These are phyloP conservation scores for Schizotus pectinicornis DNA, from an alignment of 2,888 invertebrate species.

Conservation along the genomic window DNA sequence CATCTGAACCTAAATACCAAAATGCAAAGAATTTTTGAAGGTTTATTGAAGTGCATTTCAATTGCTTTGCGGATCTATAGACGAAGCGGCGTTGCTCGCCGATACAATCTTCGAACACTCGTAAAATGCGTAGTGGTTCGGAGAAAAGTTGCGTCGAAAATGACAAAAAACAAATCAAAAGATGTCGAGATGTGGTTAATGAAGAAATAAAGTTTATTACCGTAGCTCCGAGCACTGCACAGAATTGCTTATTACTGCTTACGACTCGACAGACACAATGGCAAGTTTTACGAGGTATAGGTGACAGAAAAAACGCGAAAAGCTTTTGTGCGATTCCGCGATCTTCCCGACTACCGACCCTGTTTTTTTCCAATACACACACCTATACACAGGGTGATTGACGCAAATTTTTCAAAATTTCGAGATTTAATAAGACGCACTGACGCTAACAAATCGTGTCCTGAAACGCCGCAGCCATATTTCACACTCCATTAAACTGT, in stretches of 20 bases:
- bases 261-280: conserved; percentile 22
- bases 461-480: conserved; percentile 52
- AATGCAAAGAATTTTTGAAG: no score
- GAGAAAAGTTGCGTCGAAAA: conserved; percentile 16
- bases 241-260: conserved; percentile 37
- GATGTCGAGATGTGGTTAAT: conserved; percentile 32
- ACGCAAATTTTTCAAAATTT: background rate
- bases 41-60: no score
- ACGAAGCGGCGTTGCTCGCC: no score
- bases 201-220: conserved; percentile 42
- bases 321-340: conserved; percentile 18
- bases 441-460: conserved; percentile 46
- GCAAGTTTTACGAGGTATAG: conserved; percentile 26
- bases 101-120: conserved; percentile 5
- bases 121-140: conserved; percentile 16
- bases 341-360: no score
- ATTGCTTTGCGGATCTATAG: no score
- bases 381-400: no score
- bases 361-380: no score
- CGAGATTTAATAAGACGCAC: background rate
- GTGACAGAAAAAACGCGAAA: conserved; percentile 25
- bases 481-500: conserved; percentile 58
- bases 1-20: no score
- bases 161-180: conserved; percentile 29
- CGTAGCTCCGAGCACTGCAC: conserved; percentile 30